Percentiles rank a stretch among this genome's conserved stretches.
Evolutionary conservation across 2,888 invertebrate genomes (phyloP).

Genomic region (Malacosoma neustria): DNA sequence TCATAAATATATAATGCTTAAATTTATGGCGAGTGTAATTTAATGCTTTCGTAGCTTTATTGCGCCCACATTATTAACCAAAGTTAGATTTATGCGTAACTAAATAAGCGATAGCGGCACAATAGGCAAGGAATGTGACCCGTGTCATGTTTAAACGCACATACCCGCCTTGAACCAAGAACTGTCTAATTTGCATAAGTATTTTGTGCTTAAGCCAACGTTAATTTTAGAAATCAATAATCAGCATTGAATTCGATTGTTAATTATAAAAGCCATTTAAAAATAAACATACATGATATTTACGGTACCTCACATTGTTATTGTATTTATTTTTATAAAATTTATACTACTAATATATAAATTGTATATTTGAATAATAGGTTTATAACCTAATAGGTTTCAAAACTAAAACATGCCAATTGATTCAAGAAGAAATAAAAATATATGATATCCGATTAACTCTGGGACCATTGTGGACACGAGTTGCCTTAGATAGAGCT

Average conservation of each 20-base stretch:
- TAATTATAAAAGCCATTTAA: too few species aligned
- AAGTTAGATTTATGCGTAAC: slow-evolving; percentile 63
- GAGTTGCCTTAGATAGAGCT: too few species aligned
- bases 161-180: slow-evolving; percentile 11
- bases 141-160: slow-evolving; percentile 31
- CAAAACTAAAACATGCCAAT: neutral
- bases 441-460: too few species aligned
- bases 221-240: neutral
- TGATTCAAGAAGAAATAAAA: too few species aligned
- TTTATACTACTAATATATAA: slow-evolving; percentile 4
- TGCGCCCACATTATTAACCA: slow-evolving; percentile 66
- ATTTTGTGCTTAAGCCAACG: neutral
- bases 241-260: slow-evolving; percentile 14
- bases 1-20: slow-evolving; percentile 14
- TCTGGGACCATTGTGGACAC: too few species aligned
- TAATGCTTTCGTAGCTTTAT: slow-evolving; percentile 51
- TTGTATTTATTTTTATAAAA: neutral
- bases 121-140: slow-evolving; percentile 66
- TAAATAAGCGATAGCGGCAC: slow-evolving; percentile 53
- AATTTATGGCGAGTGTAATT: slow-evolving; percentile 37
- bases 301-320: too few species aligned
- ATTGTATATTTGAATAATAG: neutral
- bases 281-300: too few species aligned
- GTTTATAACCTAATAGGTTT: neutral
- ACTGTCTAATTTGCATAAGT: slow-evolving; percentile 12